Evolutionary conservation across 2,113 vertebrate genomes (phyloP), one percentile per base, ranked within the genome.

Genomic region (Planiliza haematocheilus): DNA sequence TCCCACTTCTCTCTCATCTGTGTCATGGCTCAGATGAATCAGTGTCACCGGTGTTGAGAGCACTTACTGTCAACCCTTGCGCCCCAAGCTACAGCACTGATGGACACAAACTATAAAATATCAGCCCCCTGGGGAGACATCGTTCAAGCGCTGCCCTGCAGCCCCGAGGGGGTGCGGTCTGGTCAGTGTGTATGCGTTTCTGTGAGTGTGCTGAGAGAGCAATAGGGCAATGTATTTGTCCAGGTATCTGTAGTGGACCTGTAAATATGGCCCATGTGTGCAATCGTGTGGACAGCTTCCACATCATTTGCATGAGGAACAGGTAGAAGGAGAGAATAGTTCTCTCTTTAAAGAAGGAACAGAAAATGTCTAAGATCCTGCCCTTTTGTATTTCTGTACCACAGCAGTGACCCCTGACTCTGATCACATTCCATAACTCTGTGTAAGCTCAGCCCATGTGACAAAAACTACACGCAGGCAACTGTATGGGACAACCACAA

Each of bases 31-130:
- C 85, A 87, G 89, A 95, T 94, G 94, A 95, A 94, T 94, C 93
- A 95, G 93, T 93, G 92, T 94, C 93, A 94, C 88, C 84, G 69
- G 90, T 94, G 93, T 94, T 92, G 94, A 94, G 91, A 94, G 93
- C 93, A 94, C 93, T 95, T 94, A 94, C 93, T 94, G 94, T 95
- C 93, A 93, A 94, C 93, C 93, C 86, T 79, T 81, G 88, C 60
- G 92, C 93, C 93, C 93, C 79, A 14, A 93, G 93, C 92, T 90
- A 92, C 49, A 76, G 79, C 91, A 93, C 93, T 93, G 93, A 95
- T 94, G 93, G 93, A 95, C 93, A 94, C 93, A 95, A 94, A 94
- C 94, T 94, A 94, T 94, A 95, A 95, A 95, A 95, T 95, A 95
- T 94, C 93, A 94, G 90, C 84, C 91, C 93, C 90, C 92, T 85